Conservation (phyloP, 2,113 vertebrate species). For the Hippotragus niger region DNA sequence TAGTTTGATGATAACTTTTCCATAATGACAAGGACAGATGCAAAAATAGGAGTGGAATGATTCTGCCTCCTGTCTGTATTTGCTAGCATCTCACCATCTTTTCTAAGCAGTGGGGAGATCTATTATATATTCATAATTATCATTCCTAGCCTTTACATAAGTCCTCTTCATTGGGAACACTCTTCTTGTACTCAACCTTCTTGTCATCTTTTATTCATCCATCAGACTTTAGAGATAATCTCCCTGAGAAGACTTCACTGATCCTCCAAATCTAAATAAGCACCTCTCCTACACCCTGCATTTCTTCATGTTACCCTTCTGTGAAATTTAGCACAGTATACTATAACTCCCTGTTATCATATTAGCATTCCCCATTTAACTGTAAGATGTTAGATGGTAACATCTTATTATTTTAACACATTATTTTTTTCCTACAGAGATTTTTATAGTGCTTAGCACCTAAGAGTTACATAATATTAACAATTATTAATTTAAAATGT, state of each 20-base stretch:
- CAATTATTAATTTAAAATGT: not conserved
- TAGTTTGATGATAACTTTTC: slow-evolving; percentile 34
- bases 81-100: not conserved
- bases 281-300: not conserved
- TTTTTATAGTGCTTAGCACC: not conserved
- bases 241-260: not conserved
- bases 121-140: not conserved
- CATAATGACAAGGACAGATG: slow-evolving; percentile 5
- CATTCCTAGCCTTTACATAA: not conserved
- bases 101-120: not conserved
- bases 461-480: not conserved
- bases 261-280: not conserved
- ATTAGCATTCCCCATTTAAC: not conserved
- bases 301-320: not conserved
- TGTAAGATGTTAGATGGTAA: not conserved
- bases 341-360: not conserved
- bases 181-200: not conserved
- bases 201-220: not conserved
- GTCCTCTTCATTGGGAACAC: not conserved
- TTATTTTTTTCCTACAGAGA: not conserved
- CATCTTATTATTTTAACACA: not conserved
- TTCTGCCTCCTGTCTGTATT: not conserved
- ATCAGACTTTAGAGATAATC: not conserved
- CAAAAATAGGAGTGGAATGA: not conserved
- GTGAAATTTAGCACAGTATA: not conserved